These are phyloP conservation scores for Penaeus indicus DNA, from an alignment of 1,140 invertebrate species.

Conservation along the genomic window DNA sequence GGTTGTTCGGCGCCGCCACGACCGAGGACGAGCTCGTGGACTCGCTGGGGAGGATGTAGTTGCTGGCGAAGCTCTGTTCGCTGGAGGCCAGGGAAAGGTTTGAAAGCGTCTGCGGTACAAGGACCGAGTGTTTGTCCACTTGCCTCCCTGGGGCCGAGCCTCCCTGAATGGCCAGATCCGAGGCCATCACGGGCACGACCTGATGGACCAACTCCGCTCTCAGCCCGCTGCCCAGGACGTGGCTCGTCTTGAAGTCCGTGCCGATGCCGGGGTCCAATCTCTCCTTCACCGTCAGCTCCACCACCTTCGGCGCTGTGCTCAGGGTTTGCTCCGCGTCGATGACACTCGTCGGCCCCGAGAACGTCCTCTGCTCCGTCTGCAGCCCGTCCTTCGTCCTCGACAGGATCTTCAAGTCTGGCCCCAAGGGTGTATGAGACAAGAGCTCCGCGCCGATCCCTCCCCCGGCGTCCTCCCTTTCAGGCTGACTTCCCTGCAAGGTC, in stretches of 20 bases:
- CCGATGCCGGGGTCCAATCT: background rate
- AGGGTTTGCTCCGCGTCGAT: slow-evolving; percentile 2
- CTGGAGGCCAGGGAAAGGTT: slow-evolving; percentile 27
- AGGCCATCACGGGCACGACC: slow-evolving; percentile 34
- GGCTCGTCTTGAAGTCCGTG: background rate
- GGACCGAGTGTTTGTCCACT: slow-evolving; percentile 13
- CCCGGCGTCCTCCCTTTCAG: background rate
- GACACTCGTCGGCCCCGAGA: background rate
- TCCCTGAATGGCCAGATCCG: slow-evolving; percentile 26
- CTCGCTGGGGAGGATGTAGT: background rate
- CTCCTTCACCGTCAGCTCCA: slow-evolving; percentile 34
- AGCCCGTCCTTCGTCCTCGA: slow-evolving; percentile 1
- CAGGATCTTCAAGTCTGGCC: slow-evolving; percentile 22
- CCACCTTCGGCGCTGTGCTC: background rate
- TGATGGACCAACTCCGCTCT: slow-evolving; percentile 22
- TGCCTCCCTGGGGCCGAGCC: background rate
- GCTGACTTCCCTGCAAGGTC: background rate
- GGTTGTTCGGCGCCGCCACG: background rate
- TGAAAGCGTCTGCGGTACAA: slow-evolving; percentile 31
- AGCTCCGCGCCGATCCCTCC: background rate
- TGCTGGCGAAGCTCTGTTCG: background rate
- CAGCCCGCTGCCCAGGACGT: background rate
- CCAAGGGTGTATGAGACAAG: background rate
- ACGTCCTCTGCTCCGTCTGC: background rate
- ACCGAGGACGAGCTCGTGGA: background rate